phyloP scores from a whole-genome alignment of 1,140 invertebrate genomes.

The Drosophila parvula region DNA sequence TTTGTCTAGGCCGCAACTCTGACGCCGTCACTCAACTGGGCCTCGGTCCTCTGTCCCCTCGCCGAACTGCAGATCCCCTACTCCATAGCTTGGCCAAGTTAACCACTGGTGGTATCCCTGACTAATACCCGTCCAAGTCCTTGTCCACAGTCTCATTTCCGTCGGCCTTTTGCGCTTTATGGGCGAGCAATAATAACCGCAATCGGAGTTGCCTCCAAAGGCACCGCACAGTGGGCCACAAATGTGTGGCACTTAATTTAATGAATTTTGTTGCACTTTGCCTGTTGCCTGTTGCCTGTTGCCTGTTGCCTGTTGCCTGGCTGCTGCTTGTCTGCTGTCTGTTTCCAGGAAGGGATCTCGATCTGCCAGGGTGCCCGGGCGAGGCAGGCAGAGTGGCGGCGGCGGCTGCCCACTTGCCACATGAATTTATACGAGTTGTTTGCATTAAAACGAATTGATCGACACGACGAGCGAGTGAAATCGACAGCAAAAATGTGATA shows the following conservation, averaged over 20 bases:
- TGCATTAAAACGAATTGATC: conserved; percentile 82
- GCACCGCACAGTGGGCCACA: conserved; percentile 73
- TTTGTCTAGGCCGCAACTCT: conserved; percentile 48
- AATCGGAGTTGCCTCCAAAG: conserved; percentile 44
- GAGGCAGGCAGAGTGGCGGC: conserved; percentile 15
- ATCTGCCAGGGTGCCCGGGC: neutral
- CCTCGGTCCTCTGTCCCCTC: neutral
- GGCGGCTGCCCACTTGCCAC: conserved; percentile 64
- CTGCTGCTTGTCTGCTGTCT: neutral
- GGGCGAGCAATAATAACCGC: conserved; percentile 59
- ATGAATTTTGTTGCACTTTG: conserved; percentile 82
- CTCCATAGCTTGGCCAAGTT: neutral
- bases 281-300: conserved; percentile 36
- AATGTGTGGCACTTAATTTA: conserved; percentile 82
- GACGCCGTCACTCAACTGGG: conserved; percentile 54
- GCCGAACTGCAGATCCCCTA: neutral
- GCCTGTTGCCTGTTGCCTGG: neutral
- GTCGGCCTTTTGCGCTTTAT: conserved; percentile 31
- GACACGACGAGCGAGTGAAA: conserved; percentile 70
- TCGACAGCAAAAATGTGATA: conserved; percentile 35
- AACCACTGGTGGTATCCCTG: conserved; percentile 12
- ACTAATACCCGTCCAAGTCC: conserved; percentile 18
- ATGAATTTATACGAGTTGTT: conserved; percentile 83
- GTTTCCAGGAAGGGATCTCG: conserved; percentile 30
- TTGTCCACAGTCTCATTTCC: conserved; percentile 35